Percentiles rank a stretch among this genome's conserved stretches.
phyloP scores from a whole-genome alignment of 2,888 invertebrate genomes.

The Rhopalosiphum nymphaeae region DNA sequence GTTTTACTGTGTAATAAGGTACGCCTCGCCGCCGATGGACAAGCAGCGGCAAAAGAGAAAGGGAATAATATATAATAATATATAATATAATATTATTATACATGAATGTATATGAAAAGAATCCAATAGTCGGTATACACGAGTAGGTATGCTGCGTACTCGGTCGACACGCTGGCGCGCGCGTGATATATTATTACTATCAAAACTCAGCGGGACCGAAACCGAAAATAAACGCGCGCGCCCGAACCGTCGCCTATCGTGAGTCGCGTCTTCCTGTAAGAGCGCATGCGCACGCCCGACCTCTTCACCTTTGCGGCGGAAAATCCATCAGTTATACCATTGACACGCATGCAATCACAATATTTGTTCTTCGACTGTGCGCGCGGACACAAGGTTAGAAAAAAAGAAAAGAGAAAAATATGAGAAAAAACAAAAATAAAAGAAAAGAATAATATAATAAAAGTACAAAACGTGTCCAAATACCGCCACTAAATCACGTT shows the following conservation, averaged over 20 bases:
- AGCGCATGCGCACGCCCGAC: constrained; percentile 19
- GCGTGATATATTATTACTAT: constrained; percentile 40
- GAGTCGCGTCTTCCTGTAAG: neutral
- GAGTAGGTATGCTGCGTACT: neutral
- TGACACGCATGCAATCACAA: constrained; percentile 59
- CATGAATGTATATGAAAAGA: neutral
- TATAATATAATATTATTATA: neutral
- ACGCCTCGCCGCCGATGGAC: neutral
- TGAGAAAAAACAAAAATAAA: neutral
- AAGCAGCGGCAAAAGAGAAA: constrained; percentile 10
- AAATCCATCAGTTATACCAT: constrained; percentile 54
- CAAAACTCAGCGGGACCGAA: constrained; percentile 55
- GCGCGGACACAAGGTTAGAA: neutral
- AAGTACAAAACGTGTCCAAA: constrained; percentile 19
- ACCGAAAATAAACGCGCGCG: constrained; percentile 26
- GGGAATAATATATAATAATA: neutral
- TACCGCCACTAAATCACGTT: constrained; percentile 45
- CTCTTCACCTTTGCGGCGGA: constrained; percentile 46
- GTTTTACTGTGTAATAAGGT: neutral
- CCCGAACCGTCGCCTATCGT: neutral
- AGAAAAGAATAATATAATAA: constrained; percentile 30
- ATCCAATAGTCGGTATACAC: neutral
- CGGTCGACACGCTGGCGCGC: neutral
- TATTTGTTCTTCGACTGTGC: constrained; percentile 36
- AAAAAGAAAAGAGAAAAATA: constrained; percentile 3